These are phyloP conservation scores for Charaxes varanes DNA, from an alignment of 1,140 invertebrate genomes.

Conservation along the genomic window DNA sequence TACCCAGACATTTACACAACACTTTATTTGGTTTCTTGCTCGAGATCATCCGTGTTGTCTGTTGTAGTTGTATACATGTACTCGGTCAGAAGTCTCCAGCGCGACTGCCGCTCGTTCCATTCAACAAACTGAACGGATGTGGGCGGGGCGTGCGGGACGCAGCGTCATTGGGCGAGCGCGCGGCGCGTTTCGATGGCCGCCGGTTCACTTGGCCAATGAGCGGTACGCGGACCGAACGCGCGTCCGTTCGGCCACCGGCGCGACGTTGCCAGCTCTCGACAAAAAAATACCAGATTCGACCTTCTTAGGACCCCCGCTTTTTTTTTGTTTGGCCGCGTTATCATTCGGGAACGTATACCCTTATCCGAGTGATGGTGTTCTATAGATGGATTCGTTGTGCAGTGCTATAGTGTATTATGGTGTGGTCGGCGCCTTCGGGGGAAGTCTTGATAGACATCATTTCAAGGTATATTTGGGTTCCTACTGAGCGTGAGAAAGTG, in stretches of 20 bases:
- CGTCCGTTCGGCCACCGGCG: conserved; percentile 57
- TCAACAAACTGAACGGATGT: conserved; percentile 57
- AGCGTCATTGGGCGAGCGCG: conserved; percentile 55
- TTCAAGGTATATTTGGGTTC: conserved; percentile 51
- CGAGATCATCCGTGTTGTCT: conserved; percentile 8
- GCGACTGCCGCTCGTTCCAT: conserved; percentile 55
- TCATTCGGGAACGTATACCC: conserved; percentile 63
- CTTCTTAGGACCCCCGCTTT: conserved; percentile 69
- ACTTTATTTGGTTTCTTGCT: conserved; percentile 13
- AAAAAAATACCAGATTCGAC: conserved; percentile 71
- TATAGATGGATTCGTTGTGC: conserved; percentile 53
- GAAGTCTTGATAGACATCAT: conserved; percentile 66
- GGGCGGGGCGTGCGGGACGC: conserved; percentile 68
- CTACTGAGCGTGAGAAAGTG: conserved; percentile 22
- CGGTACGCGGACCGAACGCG: conserved; percentile 62
- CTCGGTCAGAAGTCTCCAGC: conserved; percentile 22
- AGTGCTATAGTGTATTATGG: conserved; percentile 66
- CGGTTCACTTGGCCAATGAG: conserved; percentile 64
- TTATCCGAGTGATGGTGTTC: conserved; percentile 62
- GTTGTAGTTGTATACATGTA: conserved; percentile 15
- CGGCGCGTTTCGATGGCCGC: conserved; percentile 59
- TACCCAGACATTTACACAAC: too few species aligned
- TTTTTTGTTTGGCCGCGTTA: conserved; percentile 70
- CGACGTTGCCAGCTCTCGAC: conserved; percentile 67
- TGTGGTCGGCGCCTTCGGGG: conserved; percentile 63